Conservation (phyloP, 2,888 invertebrate species). For the Mesoligia furuncula region DNA sequence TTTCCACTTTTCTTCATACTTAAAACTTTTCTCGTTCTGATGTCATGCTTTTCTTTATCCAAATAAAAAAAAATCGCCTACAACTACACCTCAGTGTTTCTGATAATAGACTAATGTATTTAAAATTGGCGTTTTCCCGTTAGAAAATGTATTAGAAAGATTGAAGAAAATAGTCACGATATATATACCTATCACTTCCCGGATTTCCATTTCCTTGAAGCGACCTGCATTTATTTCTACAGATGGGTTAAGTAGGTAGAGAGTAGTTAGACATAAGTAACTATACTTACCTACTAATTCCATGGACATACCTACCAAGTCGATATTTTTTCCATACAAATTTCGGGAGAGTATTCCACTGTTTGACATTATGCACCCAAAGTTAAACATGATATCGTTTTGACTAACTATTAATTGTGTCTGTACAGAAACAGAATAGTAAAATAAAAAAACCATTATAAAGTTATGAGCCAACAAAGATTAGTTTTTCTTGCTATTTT, state of each 20-base stretch:
- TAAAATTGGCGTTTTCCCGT: constrained; percentile 7
- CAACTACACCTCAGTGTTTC: neutral
- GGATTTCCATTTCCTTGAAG: constrained; percentile 27
- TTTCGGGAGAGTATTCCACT: no score
- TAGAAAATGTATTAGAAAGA: constrained; percentile 13
- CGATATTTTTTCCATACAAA: no score
- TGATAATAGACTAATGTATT: constrained; percentile 2
- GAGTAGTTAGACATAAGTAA: neutral
- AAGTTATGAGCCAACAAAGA: no score
- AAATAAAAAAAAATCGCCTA: neutral
- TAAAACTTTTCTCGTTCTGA: neutral
- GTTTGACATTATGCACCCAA: no score
- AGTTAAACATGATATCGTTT: no score
- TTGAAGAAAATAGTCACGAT: neutral
- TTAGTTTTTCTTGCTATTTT: no score
- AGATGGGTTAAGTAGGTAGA: neutral
- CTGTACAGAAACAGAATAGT: no score
- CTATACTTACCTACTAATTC: neutral
- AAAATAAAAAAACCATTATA: no score
- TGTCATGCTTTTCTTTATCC: neutral
- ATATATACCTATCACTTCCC: constrained; percentile 2
- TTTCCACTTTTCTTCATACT: neutral
- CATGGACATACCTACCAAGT: neutral
- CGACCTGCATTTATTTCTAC: constrained; percentile 6
- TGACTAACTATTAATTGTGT: no score